phyloP scores from a whole-genome alignment of 2,113 vertebrate genomes.

The Pholis gunnellus region DNA sequence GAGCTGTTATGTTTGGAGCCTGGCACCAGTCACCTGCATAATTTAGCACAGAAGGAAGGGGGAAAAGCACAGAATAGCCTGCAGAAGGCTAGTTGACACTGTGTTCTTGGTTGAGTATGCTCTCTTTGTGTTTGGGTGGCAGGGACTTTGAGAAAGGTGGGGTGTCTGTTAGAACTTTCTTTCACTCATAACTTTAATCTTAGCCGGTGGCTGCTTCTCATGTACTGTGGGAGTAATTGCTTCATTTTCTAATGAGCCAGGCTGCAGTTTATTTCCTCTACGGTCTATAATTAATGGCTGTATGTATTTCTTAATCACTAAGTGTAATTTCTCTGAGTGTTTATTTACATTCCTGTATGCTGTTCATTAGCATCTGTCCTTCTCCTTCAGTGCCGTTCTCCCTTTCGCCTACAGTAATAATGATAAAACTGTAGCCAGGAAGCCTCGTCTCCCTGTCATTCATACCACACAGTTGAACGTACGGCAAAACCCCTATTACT shows the following conservation, averaged over 20 bases:
- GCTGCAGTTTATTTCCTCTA: conserved; percentile 1
- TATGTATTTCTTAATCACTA: conserved; percentile 15
- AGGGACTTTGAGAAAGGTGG: not conserved
- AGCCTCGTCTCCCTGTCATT: too few species aligned
- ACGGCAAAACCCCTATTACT: too few species aligned
- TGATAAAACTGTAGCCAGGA: too few species aligned
- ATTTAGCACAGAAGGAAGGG: conserved; percentile 59
- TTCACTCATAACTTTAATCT: conserved; percentile 2
- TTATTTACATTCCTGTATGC: conserved; percentile 27
- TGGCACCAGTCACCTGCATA: conserved; percentile 53
- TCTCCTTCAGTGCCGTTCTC: not conserved
- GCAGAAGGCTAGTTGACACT: conserved; percentile 52
- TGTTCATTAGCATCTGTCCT: conserved; percentile 37
- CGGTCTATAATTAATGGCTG: not conserved
- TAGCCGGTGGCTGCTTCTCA: not conserved
- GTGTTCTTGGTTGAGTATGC: conserved; percentile 26
- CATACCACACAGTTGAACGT: too few species aligned
- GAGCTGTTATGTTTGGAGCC: conserved; percentile 49
- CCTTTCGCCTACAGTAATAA: not conserved
- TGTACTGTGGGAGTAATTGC: not conserved
- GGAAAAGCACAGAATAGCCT: conserved; percentile 59
- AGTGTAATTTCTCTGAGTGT: conserved; percentile 6
- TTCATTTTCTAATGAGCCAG: conserved; percentile 1
- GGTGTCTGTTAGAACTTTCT: conserved; percentile 1
- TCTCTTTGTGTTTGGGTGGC: conserved; percentile 17